A percentile compares a stretch with the other conserved stretches of the same genome.
Evolutionary conservation across 2,888 invertebrate species (phyloP).

Genomic region (Ceramica pisi): DNA sequence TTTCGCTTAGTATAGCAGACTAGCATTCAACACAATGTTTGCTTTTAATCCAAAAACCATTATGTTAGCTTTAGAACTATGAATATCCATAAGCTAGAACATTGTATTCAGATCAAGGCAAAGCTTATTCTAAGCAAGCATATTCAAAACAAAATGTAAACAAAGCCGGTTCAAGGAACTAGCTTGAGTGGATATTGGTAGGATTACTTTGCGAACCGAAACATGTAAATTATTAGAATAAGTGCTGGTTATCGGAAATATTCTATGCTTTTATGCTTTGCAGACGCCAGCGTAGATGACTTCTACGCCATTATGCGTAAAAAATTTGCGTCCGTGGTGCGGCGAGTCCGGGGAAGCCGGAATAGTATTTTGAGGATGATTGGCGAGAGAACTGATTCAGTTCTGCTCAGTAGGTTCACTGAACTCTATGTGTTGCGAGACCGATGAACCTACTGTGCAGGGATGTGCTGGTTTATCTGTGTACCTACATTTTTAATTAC

Average conservation of each 20-base stretch:
- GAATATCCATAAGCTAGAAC: constrained; percentile 48
- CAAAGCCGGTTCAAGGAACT: constrained; percentile 20
- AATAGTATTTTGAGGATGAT: no score
- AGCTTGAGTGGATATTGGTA: constrained; percentile 14
- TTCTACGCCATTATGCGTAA: no score
- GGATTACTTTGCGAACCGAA: neutral
- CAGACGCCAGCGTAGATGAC: no score
- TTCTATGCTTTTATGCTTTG: neutral
- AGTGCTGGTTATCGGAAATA: constrained; percentile 6
- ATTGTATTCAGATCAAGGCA: constrained; percentile 30
- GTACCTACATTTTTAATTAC: no score
- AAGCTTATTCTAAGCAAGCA: constrained; percentile 18
- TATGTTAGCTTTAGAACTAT: constrained; percentile 36
- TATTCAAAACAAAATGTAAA: constrained; percentile 21
- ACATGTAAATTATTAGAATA: neutral
- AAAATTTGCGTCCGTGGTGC: no score
- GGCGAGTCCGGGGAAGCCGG: no score
- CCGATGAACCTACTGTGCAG: no score
- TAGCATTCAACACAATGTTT: constrained; percentile 38
- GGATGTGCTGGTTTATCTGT: no score
- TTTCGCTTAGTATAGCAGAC: constrained; percentile 22
- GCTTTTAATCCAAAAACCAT: constrained; percentile 50
- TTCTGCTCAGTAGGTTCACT: no score
- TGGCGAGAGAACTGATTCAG: no score
- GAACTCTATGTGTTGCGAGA: no score